Base-by-base conservation (phyloP, 2,797 vertebrate genomes). In the Australoheros facetus region DNA sequence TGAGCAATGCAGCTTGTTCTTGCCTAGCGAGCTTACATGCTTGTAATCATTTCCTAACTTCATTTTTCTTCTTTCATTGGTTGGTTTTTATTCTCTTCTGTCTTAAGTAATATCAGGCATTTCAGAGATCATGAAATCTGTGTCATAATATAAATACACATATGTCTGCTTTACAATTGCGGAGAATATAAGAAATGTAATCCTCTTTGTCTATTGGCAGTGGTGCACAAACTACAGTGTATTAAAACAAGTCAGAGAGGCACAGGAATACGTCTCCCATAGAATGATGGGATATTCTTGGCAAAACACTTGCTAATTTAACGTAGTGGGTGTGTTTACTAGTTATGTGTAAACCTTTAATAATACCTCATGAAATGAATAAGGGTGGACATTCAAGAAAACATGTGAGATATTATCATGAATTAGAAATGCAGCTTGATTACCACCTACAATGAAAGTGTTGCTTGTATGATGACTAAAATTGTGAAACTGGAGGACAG, bases 41-140 rank as follows among this genome's bases (percentile, higher is more conserved):
- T 86, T 76, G 83, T 90, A 94, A 95, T 91, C 59, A 92, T 93
- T 90, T 86, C 78, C 66, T 85, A 90, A 90, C 30, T 76, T 74
- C 62, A 86, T 89, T 92, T 94, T 88, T 79, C 82, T 79, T 79
- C 28, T 83, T 86, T 39, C 70, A 75, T 84, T 86, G 60, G 16
- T 37, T 78, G 64, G 17, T 77, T 37, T 66, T 75, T 85, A 71
- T 80, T 71, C 48, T 59, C 80, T 58, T 77, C 60, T 62, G 66
- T 83, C 83, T 81, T 57, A 89, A 75, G 77, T 62, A 60, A 60
- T 81, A 78, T 30, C 81, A 78, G 19, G 8, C 32, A 69, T 90
- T 76, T 86, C 71, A 75, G 66, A 89, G 85, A 87, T 88, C 84
- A 88, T 85, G 80, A 79, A 90, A 89, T 87, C 42, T 75, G 56